Evolutionary conservation across 2,888 invertebrate species (phyloP).

Genomic region (Spodoptera picta): DNA sequence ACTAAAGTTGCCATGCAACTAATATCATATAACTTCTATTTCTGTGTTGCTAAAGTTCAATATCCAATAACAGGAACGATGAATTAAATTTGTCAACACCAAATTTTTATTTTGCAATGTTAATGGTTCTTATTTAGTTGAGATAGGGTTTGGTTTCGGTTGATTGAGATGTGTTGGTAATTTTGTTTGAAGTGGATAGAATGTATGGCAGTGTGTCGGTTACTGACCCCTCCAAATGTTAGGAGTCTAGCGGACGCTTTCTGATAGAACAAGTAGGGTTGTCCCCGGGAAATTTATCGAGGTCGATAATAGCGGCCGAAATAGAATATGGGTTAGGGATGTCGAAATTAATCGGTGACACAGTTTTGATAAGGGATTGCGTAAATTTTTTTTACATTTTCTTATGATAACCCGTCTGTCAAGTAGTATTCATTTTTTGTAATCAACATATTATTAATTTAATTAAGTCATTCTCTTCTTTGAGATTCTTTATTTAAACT

Average conservation of each 20-base stretch:
- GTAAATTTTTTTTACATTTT: no score
- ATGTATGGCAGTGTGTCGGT: conserved; percentile 85
- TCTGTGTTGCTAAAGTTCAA: conserved; percentile 34
- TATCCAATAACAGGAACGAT: conserved; percentile 45
- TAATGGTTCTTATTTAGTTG: conserved; percentile 13
- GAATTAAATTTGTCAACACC: conserved; percentile 47
- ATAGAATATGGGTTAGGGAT: conserved; percentile 39
- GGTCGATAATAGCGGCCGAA: conserved; percentile 47
- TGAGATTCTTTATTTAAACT: no score
- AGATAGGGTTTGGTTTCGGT: conserved; percentile 45
- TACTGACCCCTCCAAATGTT: conserved; percentile 80
- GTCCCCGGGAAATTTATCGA: conserved; percentile 59
- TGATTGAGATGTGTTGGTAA: conserved; percentile 12
- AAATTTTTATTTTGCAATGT: conserved; percentile 13
- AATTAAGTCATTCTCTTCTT: no score
- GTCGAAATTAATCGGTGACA: conserved; percentile 33
- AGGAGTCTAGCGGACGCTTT: conserved; percentile 68
- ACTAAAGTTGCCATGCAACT: conserved; percentile 29
- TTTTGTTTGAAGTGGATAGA: conserved; percentile 60
- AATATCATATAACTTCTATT: conserved; percentile 21
- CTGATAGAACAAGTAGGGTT: conserved; percentile 72
- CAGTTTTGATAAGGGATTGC: not conserved
- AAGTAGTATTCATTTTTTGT: no score
- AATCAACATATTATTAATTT: no score
- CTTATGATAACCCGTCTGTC: no score